phyloP scores from a whole-genome alignment of 2,113 vertebrate genomes.

The Mirounga angustirostris region DNA sequence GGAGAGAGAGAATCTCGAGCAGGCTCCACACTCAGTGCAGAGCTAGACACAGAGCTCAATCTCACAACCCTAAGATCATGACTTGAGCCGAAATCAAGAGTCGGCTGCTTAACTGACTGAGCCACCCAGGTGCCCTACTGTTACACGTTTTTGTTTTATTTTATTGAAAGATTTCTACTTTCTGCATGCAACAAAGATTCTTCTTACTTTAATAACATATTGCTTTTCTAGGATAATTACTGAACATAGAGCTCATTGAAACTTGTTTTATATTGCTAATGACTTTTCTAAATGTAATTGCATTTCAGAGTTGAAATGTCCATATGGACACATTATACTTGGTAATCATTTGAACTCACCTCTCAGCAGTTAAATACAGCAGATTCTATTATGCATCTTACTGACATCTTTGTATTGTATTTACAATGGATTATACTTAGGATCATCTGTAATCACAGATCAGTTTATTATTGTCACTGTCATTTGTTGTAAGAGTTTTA shows the following conservation, averaged over 20 bases:
- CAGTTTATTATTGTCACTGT: not conserved
- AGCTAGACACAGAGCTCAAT: too few relatives aligned
- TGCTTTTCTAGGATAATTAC: constrained; percentile 33
- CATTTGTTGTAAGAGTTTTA: not conserved
- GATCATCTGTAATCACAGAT: constrained; percentile 5
- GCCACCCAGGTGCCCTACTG: too few relatives aligned
- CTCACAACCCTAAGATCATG: too few relatives aligned
- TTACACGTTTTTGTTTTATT: not conserved
- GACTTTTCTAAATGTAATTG: constrained; percentile 49
- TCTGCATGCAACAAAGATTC: not conserved
- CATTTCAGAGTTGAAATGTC: constrained; percentile 36
- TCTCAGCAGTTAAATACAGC: not conserved
- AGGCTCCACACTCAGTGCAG: too few relatives aligned
- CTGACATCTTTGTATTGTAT: not conserved
- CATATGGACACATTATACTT: not conserved
- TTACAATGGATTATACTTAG: not conserved
- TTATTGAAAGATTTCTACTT: constrained; percentile 44
- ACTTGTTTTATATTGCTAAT: constrained; percentile 45
- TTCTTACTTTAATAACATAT: constrained; percentile 37
- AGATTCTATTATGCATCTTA: constrained; percentile 16
- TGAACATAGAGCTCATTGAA: not conserved
- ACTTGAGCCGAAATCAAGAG: too few relatives aligned
- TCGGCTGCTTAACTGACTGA: too few relatives aligned
- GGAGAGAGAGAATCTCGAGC: too few relatives aligned
- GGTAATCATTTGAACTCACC: constrained; percentile 14